Evolutionary conservation across 1,140 invertebrate species (phyloP).

Genomic region (Rhopalosiphum maidis): DNA sequence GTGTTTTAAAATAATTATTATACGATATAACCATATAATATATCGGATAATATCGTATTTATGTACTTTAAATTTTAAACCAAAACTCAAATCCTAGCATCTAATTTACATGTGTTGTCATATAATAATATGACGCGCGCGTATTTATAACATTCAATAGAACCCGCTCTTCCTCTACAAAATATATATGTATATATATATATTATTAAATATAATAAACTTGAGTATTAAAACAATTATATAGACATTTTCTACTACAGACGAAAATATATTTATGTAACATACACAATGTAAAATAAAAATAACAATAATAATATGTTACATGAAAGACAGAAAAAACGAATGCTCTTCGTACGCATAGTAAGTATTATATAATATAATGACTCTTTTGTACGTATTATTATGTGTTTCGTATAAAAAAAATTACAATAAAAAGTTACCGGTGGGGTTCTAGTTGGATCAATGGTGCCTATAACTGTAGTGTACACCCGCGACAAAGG

Average conservation of each 20-base stretch:
- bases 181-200: neutral
- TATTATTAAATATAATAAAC: neutral
- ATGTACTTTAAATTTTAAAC: neutral
- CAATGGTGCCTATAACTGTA: neutral
- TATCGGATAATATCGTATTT: neutral
- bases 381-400: conserved; percentile 18
- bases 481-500: neutral
- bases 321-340: neutral
- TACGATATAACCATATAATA: neutral
- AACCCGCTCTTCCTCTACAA: no score
- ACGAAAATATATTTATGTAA: neutral
- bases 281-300: neutral
- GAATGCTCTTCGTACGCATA: neutral
- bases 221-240: neutral
- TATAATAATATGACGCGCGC: no score
- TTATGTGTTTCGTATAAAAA: conserved; percentile 1
- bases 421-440: neutral
- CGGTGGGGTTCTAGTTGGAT: conserved; percentile 36
- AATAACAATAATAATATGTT: neutral
- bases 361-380: neutral
- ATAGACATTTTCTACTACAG: neutral
- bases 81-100: neutral
- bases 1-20: neutral
- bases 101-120: neutral
- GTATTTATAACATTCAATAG: no score